phyloP scores from a whole-genome alignment of 2,797 vertebrate species.

The Oryzias sinensis region DNA sequence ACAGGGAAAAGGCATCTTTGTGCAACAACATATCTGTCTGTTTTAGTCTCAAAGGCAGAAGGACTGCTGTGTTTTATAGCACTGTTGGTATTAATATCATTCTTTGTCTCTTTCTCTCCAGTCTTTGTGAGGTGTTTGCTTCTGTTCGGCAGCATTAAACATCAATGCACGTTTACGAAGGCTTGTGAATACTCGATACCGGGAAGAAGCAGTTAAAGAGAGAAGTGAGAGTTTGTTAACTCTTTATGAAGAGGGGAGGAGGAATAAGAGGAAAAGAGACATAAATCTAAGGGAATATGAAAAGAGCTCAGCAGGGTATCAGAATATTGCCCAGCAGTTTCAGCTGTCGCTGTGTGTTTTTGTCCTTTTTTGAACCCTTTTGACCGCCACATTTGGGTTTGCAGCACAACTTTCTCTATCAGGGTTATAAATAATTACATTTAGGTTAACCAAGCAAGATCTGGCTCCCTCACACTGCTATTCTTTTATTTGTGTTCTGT shows the following conservation, averaged over 20 bases:
- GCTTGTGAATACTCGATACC: constrained; percentile 57
- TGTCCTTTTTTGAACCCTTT: not conserved
- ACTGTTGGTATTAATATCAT: constrained; percentile 64
- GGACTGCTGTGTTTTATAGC: constrained; percentile 37
- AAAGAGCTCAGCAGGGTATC: constrained; percentile 15
- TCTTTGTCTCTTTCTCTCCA: constrained; percentile 62
- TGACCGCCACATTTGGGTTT: constrained; percentile 6
- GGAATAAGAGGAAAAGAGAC: constrained; percentile 15
- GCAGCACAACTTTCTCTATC: constrained; percentile 10
- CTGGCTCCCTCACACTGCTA: constrained; percentile 1
- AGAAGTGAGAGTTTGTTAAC: constrained; percentile 17
- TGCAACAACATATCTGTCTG: constrained; percentile 11
- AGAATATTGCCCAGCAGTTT: constrained; percentile 36
- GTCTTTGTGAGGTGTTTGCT: constrained; percentile 31
- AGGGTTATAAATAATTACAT: constrained; percentile 19
- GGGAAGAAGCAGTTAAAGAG: constrained; percentile 29
- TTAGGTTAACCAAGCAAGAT: constrained; percentile 18
- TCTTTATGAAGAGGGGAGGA: constrained; percentile 25
- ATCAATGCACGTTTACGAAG: constrained; percentile 76
- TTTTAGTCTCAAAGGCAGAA: constrained; percentile 18
- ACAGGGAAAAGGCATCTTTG: constrained; percentile 1
- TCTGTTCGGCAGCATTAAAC: constrained; percentile 67
- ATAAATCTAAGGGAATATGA: constrained; percentile 21
- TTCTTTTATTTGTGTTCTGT: constrained; percentile 50
- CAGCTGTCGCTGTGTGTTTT: constrained; percentile 14